phyloP scores from a whole-genome alignment of 2,113 vertebrate genomes.

The Tangachromis dhanisi region DNA sequence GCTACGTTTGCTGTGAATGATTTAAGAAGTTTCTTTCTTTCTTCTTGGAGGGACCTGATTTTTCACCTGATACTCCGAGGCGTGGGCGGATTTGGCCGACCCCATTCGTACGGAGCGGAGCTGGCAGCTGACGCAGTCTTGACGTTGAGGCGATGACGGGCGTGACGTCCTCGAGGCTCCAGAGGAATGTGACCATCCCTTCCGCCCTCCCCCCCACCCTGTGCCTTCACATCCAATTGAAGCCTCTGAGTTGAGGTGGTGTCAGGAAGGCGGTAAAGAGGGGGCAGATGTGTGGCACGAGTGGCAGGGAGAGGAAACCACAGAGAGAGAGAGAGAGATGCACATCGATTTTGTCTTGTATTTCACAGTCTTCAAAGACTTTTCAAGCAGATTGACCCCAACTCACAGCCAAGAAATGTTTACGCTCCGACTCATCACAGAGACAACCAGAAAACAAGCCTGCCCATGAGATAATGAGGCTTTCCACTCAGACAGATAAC shows the following conservation, averaged over 20 bases:
- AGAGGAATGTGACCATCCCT: neutral
- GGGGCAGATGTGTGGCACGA: neutral
- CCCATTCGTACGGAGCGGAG: neutral
- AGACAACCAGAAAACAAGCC: neutral
- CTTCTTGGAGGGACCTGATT: neutral
- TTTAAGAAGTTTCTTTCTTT: neutral
- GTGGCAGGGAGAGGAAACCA: neutral
- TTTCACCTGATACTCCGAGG: neutral
- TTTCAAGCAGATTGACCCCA: neutral
- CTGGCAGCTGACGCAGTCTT: neutral
- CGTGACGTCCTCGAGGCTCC: neutral
- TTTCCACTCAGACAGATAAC: neutral
- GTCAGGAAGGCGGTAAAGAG: neutral
- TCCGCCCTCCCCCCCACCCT: neutral
- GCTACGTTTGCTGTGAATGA: neutral
- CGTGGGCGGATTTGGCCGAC: neutral
- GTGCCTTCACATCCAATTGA: neutral
- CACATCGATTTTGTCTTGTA: slow-evolving; percentile 20
- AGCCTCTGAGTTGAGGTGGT: neutral
- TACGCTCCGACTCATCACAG: neutral
- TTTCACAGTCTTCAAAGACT: slow-evolving; percentile 33
- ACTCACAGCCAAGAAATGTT: neutral
- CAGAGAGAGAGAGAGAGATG: neutral
- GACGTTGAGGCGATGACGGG: neutral
- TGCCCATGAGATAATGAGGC: neutral